phyloP scores from a whole-genome alignment of 2,888 invertebrate species.

The Agrotis clavis region DNA sequence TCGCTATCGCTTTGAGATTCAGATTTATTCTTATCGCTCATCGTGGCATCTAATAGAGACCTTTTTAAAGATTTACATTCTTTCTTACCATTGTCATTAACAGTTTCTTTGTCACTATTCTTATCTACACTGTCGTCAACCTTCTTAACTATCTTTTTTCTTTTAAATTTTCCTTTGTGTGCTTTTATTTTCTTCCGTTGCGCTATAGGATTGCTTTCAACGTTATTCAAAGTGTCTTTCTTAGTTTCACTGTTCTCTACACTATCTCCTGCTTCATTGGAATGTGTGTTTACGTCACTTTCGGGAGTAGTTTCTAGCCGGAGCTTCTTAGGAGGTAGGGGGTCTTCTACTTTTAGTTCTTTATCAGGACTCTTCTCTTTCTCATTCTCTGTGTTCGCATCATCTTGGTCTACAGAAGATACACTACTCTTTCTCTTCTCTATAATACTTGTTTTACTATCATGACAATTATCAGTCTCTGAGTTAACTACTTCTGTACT shows the following conservation, averaged over 20 bases:
- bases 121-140: slow-evolving; percentile 69
- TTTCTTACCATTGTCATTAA: slow-evolving; percentile 75
- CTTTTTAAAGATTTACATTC: slow-evolving; percentile 83
- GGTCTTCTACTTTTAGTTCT: slow-evolving; percentile 80
- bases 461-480: slow-evolving; percentile 81
- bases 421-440: slow-evolving; percentile 87
- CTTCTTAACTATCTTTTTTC: slow-evolving; percentile 75
- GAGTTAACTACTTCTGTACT: slow-evolving; percentile 78
- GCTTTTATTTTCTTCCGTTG: slow-evolving; percentile 87
- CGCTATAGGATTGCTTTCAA: slow-evolving; percentile 70
- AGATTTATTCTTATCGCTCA: slow-evolving; percentile 85
- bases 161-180: slow-evolving; percentile 85
- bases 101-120: slow-evolving; percentile 69
- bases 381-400: slow-evolving; percentile 75
- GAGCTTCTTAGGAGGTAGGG: slow-evolving; percentile 85
- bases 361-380: slow-evolving; percentile 80
- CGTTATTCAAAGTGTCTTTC: slow-evolving; percentile 75
- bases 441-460: slow-evolving; percentile 86
- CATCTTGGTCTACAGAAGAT: slow-evolving; percentile 85
- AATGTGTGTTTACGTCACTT: slow-evolving; percentile 82
- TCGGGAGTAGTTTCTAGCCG: slow-evolving; percentile 84
- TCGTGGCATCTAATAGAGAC: slow-evolving; percentile 79
- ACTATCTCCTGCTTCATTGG: slow-evolving; percentile 81
- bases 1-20: slow-evolving; percentile 89
- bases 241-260: slow-evolving; percentile 73